These are phyloP conservation scores for Cynoglossus semilaevis DNA, from an alignment of 2,113 vertebrate species.

Conservation along the genomic window DNA sequence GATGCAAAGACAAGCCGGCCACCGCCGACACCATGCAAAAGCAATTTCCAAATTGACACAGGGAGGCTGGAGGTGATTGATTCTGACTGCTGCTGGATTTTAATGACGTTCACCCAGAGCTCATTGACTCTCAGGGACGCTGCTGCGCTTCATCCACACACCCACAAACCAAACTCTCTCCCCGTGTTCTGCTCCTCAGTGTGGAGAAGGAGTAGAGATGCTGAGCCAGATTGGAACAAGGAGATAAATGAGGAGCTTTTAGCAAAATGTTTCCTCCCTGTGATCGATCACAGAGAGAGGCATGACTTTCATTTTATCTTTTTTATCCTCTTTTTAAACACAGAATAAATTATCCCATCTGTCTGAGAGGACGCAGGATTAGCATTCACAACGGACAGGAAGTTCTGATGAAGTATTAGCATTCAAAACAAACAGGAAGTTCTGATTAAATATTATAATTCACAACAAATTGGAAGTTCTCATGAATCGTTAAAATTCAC, in stretches of 20 bases:
- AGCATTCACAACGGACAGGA: too few species aligned
- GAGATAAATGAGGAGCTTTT: slow-evolving; percentile 36
- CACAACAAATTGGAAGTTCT: too few species aligned
- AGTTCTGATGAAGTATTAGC: too few species aligned
- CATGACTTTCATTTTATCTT: too few species aligned
- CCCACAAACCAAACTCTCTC: slow-evolving; percentile 53
- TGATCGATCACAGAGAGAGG: slow-evolving; percentile 26
- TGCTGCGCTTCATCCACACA: slow-evolving; percentile 71
- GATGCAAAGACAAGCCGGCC: slow-evolving; percentile 72
- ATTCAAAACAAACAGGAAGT: too few species aligned
- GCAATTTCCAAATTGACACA: slow-evolving; percentile 77
- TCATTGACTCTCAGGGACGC: slow-evolving; percentile 73
- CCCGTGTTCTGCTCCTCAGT: slow-evolving; percentile 1
- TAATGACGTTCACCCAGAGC: slow-evolving; percentile 70
- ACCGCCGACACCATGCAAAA: slow-evolving; percentile 70
- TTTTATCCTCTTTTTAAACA: neutral
- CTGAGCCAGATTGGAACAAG: slow-evolving; percentile 27
- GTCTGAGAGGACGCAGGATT: too few species aligned
- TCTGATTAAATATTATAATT: too few species aligned
- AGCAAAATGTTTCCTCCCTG: slow-evolving; percentile 7
- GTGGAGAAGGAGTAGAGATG: neutral
- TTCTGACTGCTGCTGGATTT: slow-evolving; percentile 73
- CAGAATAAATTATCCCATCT: neutral
- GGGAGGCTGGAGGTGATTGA: slow-evolving; percentile 73
- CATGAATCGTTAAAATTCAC: too few species aligned